phyloP scores from a whole-genome alignment of 2,888 invertebrate species.

The Ctenicera cuprea region DNA sequence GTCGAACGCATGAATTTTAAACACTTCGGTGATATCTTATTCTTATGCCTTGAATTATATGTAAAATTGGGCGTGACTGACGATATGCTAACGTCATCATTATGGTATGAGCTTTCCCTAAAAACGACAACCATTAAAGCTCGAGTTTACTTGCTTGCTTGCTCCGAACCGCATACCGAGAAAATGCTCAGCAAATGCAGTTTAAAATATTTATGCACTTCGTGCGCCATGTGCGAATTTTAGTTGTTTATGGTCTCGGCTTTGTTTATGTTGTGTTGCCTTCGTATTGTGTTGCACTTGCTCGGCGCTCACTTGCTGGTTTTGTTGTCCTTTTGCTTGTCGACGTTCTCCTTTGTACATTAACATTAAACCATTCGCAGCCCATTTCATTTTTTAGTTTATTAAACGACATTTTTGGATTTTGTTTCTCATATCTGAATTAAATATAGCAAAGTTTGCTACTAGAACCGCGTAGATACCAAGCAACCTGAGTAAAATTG shows the following conservation, averaged over 20 bases:
- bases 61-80: slow-evolving; percentile 42
- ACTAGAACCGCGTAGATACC: too few species aligned
- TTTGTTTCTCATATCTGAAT: neutral
- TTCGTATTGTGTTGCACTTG: slow-evolving; percentile 66
- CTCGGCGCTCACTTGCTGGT: slow-evolving; percentile 48
- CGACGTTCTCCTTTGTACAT: slow-evolving; percentile 47
- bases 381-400: slow-evolving; percentile 34
- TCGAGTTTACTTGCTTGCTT: too few species aligned
- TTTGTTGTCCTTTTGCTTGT: slow-evolving; percentile 48
- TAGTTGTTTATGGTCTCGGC: slow-evolving; percentile 66
- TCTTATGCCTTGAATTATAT: slow-evolving; percentile 40
- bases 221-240: slow-evolving; percentile 72
- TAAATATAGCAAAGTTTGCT: neutral
- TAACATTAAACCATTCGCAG: slow-evolving; percentile 38
- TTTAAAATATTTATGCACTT: slow-evolving; percentile 62
- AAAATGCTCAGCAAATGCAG: slow-evolving; percentile 19
- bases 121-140: neutral
- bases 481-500: too few species aligned
- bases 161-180: slow-evolving; percentile 2
- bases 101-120: neutral
- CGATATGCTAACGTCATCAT: slow-evolving; percentile 29
- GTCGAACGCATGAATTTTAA: slow-evolving; percentile 47
- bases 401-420: slow-evolving; percentile 24
- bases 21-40: slow-evolving; percentile 49
- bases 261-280: slow-evolving; percentile 70